Conservation (phyloP, 2,113 vertebrate species). For the Nicator chloris region DNA sequence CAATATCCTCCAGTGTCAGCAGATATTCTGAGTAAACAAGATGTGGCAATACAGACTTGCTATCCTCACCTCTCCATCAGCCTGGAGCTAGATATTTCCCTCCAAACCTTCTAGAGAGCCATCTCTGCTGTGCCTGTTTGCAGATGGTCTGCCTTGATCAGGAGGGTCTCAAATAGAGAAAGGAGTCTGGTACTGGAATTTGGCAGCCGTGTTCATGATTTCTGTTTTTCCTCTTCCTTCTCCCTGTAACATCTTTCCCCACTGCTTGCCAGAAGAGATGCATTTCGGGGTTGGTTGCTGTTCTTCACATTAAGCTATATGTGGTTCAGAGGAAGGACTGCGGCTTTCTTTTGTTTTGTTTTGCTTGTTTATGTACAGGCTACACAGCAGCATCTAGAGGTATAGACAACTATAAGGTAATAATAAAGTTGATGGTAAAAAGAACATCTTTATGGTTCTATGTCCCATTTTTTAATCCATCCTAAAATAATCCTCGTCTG, state of each 20-base stretch:
- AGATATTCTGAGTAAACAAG: neutral
- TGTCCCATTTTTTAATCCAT: neutral
- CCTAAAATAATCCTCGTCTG: neutral
- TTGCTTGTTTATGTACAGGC: neutral
- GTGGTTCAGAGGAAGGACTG: neutral
- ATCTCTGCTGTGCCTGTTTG: neutral
- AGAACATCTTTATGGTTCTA: neutral
- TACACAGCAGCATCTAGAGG: neutral
- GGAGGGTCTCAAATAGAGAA: neutral
- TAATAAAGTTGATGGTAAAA: neutral
- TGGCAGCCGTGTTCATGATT: neutral
- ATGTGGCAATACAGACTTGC: neutral
- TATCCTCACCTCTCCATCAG: neutral
- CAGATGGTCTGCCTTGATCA: neutral
- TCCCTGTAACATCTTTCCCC: neutral
- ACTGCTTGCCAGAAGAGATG: neutral
- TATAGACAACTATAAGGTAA: neutral
- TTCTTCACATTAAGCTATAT: neutral
- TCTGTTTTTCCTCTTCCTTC: neutral
- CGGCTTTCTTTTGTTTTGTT: neutral
- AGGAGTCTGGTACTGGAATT: neutral
- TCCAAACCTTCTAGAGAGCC: neutral
- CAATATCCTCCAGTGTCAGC: neutral
- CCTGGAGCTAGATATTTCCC: neutral
- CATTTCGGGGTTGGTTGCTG: neutral